phyloP scores from a whole-genome alignment of 2,113 vertebrate genomes.

The Azemiops feae region DNA sequence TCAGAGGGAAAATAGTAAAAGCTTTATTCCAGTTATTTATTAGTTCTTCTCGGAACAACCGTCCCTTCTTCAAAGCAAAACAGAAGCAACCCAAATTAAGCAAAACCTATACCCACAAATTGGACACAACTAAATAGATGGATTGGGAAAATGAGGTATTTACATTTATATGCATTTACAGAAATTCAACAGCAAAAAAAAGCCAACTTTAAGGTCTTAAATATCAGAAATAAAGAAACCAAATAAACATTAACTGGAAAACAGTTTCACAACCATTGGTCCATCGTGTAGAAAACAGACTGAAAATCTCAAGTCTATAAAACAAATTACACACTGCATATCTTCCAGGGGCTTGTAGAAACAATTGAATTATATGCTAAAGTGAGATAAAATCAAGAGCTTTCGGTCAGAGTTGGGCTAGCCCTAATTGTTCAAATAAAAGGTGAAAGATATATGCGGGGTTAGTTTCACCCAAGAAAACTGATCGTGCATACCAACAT shows the following conservation, averaged over 20 bases:
- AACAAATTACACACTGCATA: not conserved
- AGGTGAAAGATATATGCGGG: not conserved
- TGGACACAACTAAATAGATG: not conserved
- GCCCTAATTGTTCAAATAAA: not conserved
- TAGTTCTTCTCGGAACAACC: not conserved
- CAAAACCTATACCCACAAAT: not conserved
- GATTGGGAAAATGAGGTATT: not conserved
- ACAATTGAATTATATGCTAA: not conserved
- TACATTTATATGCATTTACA: not conserved
- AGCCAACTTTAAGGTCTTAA: not conserved
- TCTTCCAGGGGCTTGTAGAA: too few species aligned
- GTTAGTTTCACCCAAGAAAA: not conserved
- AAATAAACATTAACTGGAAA: not conserved
- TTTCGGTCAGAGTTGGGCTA: not conserved
- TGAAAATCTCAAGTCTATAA: not conserved
- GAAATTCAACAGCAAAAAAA: not conserved
- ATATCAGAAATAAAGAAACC: not conserved
- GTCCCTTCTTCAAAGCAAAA: not conserved
- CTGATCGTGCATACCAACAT: not conserved
- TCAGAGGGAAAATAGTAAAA: not conserved
- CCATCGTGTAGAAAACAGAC: not conserved
- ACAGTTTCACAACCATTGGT: not conserved
- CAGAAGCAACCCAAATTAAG: not conserved
- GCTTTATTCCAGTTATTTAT: not conserved
- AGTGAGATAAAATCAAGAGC: not conserved